These are phyloP conservation scores for Hormiphora californensis DNA, from an alignment of 37 sponge, comb jelly and placozoan species.

Conservation along the genomic window DNA sequence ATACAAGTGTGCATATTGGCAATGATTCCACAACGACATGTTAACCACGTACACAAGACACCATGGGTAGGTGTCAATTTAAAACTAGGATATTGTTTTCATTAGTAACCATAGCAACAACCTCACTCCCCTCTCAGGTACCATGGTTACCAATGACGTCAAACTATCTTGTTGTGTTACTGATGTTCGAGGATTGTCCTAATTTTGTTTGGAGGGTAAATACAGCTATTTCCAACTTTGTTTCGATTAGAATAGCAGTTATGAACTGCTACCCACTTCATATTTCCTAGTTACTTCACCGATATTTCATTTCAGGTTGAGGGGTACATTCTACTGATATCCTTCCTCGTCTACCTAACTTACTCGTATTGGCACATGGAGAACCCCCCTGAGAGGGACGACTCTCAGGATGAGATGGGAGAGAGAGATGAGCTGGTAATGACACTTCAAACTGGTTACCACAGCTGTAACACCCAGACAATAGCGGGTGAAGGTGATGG, in stretches of 20 bases:
- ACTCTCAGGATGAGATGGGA: no score
- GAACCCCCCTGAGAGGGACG: background rate
- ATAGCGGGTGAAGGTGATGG: no score
- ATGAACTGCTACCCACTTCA: background rate
- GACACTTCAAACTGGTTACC: background rate
- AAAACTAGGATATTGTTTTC: background rate
- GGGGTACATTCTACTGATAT: background rate
- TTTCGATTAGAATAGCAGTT: background rate
- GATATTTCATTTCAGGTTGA: background rate
- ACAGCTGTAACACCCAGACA: no score
- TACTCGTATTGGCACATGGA: background rate
- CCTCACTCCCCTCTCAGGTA: background rate
- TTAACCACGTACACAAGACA: background rate
- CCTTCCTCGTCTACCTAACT: background rate
- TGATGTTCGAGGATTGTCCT: background rate
- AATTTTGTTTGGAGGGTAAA: background rate
- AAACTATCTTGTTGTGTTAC: background rate
- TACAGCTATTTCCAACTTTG: background rate
- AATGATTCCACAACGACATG: background rate
- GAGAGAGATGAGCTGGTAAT: background rate
- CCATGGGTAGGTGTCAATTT: background rate
- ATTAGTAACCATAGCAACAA: background rate
- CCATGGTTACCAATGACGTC: background rate
- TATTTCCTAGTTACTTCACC: background rate
- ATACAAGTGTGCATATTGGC: background rate